Evolutionary conservation across 2,113 vertebrate genomes (phyloP).

Genomic region (Mastomys coucha): DNA sequence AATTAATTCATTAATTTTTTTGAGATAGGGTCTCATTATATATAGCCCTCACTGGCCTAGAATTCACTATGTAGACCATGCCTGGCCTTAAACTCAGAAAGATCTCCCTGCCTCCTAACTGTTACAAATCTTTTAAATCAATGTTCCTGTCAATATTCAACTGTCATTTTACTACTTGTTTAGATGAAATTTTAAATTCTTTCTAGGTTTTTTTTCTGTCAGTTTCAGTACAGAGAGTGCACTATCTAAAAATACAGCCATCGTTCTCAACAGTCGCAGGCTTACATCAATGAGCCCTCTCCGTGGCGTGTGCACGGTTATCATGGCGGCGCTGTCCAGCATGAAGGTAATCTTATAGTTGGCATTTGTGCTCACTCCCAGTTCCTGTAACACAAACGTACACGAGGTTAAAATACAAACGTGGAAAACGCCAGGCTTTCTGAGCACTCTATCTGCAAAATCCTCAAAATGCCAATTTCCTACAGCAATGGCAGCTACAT

Average conservation of each 20-base stretch:
- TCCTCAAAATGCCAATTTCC: constrained; percentile 20
- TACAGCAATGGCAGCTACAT: background rate
- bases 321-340: constrained; percentile 99
- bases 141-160: constrained; percentile 39
- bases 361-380: constrained; percentile 97
- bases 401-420: constrained; percentile 25
- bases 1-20: background rate
- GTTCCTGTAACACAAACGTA: constrained; percentile 90
- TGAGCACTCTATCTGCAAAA: constrained; percentile 3
- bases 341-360: constrained; percentile 99
- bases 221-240: background rate
- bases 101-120: background rate
- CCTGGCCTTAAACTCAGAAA: background rate
- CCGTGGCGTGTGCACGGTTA: constrained; percentile 98
- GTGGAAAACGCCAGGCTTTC: constrained; percentile 20
- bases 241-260: background rate
- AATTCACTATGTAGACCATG: background rate
- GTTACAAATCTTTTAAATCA: background rate
- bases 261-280: constrained; percentile 27
- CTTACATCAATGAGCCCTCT: constrained; percentile 97
- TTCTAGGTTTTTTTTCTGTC: background rate
- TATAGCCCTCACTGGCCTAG: background rate
- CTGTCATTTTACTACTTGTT: constrained; percentile 11
- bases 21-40: background rate
- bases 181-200: constrained; percentile 34